Conservation (phyloP, 2,888 invertebrate species). For the Schrankia costaestrigalis region DNA sequence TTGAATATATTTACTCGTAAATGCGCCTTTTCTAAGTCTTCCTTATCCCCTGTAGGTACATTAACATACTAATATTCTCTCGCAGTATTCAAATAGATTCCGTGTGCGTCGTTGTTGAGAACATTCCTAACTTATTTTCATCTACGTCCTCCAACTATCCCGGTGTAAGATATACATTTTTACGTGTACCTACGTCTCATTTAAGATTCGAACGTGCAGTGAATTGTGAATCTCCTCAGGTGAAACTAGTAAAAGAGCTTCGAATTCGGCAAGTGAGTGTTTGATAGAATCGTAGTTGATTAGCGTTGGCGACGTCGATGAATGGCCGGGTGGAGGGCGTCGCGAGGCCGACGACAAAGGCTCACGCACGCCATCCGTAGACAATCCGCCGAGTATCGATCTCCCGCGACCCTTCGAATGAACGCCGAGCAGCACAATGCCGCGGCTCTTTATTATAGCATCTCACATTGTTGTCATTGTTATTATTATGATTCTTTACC, state of each 20-base stretch:
- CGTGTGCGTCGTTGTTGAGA: conserved; percentile 5
- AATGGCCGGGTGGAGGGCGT: conserved; percentile 50
- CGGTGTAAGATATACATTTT: conserved; percentile 5
- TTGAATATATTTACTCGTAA: too few species aligned
- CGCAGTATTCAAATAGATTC: conserved; percentile 9
- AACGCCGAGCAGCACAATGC: conserved; percentile 78
- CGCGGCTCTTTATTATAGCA: conserved; percentile 80
- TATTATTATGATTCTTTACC: conserved; percentile 82
- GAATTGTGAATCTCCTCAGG: conserved; percentile 24
- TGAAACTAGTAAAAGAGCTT: conserved; percentile 21
- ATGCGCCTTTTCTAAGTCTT: too few species aligned
- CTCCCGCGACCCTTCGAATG: conserved; percentile 77
- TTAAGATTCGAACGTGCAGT: conserved; percentile 27
- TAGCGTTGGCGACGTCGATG: conserved; percentile 54
- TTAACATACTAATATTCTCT: conserved; percentile 5
- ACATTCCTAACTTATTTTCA: conserved; percentile 12
- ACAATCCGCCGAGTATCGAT: conserved; percentile 77
- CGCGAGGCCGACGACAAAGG: conserved; percentile 57
- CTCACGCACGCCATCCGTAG: conserved; percentile 72
- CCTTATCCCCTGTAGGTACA: conserved; percentile 4
- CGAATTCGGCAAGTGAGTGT: conserved; percentile 24
- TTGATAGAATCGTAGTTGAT: conserved; percentile 54
- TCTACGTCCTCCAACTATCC: conserved; percentile 5
- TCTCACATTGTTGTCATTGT: conserved; percentile 82
- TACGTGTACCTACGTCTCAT: conserved; percentile 22